Evolutionary conservation across 2,113 vertebrate genomes (phyloP).

Genomic region (Pionites leucogaster): DNA sequence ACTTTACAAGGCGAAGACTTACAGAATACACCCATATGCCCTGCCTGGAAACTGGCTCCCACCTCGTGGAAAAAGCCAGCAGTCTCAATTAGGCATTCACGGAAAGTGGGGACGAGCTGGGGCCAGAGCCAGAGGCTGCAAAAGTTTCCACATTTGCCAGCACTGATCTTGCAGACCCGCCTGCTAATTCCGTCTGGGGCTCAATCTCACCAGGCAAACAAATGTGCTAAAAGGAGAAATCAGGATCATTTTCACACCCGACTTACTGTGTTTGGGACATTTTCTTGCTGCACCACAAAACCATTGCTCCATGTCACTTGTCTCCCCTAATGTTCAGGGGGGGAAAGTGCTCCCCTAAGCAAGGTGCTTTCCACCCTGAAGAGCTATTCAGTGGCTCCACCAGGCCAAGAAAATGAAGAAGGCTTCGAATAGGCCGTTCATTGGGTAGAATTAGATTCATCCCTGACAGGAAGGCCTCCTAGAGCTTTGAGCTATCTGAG

Average conservation of each 20-base stretch:
- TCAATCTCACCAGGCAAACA: slow-evolving; percentile 3
- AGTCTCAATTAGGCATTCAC: slow-evolving; percentile 39
- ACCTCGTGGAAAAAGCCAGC: slow-evolving; percentile 20
- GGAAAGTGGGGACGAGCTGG: slow-evolving; percentile 40
- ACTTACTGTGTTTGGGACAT: background rate
- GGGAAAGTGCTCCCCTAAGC: background rate
- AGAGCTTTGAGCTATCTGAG: background rate
- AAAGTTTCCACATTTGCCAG: slow-evolving; percentile 48
- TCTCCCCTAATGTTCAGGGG: background rate
- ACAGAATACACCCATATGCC: slow-evolving; percentile 41
- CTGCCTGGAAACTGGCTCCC: slow-evolving; percentile 56
- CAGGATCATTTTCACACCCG: background rate
- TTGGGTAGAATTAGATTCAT: background rate
- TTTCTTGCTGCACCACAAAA: background rate
- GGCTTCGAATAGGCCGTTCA: background rate
- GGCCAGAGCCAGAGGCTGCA: slow-evolving; percentile 15
- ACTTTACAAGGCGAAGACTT: slow-evolving; percentile 29
- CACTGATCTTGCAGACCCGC: background rate
- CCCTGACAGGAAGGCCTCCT: background rate
- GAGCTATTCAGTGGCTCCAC: background rate
- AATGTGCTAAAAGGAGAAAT: slow-evolving; percentile 7
- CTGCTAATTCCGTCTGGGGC: background rate
- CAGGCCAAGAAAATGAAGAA: background rate
- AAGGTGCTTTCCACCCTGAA: background rate
- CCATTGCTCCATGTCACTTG: background rate